Evolutionary conservation across 2,888 invertebrate genomes (phyloP), one percentile per base, ranked within the genome.

Genomic region (Machimus rusticus): DNA sequence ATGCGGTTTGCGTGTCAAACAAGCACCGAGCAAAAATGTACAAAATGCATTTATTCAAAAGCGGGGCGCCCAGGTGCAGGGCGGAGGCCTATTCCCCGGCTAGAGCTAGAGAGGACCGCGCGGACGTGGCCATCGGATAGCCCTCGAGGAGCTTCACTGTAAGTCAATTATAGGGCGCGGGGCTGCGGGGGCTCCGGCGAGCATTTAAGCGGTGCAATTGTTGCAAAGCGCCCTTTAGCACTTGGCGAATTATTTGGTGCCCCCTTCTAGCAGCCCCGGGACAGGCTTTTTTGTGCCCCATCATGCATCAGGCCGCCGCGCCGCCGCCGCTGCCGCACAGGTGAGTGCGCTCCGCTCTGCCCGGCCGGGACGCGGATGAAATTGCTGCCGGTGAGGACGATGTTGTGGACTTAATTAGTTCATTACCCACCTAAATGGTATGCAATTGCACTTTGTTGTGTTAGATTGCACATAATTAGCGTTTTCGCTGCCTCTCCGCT

Each of bases 321-420:
- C n/a, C 78, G 14, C 19, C 1, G 9, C 6, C 6, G 8, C 19
- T 2, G 14, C 14, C 43, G 12, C 66, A 66, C 66, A 66, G 66
- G 66, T 66, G 66, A 66, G 66, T 66, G 9, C 3, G 28, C 23
- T 51, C n/a, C n/a, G 51, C 9, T 57, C 43, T 3, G 43, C 8
- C 66, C 43, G 43, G 16, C 4, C 43, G 43, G 14, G 23, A 23
- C 1, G 9, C 23, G 8, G 66, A 66, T 51, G 76, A 74, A 55
- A 76, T 76, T 12, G 16, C 28, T 66, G 66, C 66, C 66, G 78
- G 82, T 37, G 57, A 87, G 14, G 39, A 66, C 19, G 39, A 39
- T 74, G 39, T 66, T 88, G 89, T 88, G 87, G 88, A 89, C 88
- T 89, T 89, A 90, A 89, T 90, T 89, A 89, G 89, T 89, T 89